Percentiles rank a stretch among this genome's conserved stretches.
Conservation (phyloP, 2,797 vertebrate genomes). For the Falco rusticolus region DNA sequence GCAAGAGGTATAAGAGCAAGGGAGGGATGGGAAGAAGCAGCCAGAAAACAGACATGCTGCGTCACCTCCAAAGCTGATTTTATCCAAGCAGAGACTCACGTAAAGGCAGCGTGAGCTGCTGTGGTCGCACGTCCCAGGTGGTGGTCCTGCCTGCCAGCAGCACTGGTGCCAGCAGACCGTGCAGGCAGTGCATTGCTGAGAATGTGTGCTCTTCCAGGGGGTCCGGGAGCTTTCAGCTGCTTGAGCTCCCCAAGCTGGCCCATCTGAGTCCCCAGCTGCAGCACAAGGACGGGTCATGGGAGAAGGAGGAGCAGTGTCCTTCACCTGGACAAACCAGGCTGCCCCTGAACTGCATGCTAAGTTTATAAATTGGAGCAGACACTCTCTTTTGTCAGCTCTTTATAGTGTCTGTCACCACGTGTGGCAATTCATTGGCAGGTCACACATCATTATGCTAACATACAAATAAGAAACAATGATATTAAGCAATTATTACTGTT, state of each 20-base stretch:
- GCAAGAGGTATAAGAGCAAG: background rate
- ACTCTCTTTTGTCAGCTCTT: background rate
- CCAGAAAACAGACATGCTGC: background rate
- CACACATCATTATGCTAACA: background rate
- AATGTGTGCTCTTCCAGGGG: background rate
- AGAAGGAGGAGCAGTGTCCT: background rate
- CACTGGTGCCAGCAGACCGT: background rate
- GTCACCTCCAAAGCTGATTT: fast-evolving
- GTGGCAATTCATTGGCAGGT: background rate
- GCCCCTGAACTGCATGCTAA: too few species aligned
- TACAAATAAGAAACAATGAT: background rate
- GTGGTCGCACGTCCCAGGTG: background rate
- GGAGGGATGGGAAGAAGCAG: background rate
- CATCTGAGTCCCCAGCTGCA: fast-evolving
- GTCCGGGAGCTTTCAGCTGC: background rate
- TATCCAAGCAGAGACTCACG: fast-evolving
- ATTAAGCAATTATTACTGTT: background rate
- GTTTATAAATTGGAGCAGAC: background rate
- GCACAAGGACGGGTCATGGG: background rate
- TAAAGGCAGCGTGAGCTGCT: background rate
- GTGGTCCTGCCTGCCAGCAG: background rate
- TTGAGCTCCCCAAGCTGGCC: background rate
- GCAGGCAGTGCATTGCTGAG: background rate
- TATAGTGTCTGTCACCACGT: fast-evolving
- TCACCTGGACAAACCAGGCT: background rate